Base-by-base conservation (phyloP, 1,140 invertebrate genomes). In the Brachionus koreanus region DNA sequence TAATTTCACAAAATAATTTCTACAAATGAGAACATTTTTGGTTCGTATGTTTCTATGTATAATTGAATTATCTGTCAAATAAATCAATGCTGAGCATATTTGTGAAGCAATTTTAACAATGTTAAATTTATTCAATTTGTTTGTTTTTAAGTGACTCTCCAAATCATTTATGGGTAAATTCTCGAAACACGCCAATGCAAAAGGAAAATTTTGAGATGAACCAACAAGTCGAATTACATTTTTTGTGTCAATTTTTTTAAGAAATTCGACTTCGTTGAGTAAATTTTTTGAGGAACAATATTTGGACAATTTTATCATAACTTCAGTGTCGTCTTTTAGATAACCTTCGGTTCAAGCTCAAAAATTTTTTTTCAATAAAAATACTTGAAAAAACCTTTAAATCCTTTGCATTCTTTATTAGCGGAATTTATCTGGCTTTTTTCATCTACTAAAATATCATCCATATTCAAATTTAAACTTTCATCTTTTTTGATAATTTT, bases 41-140 rank as follows among this genome's bases (percentile, higher is more conserved):
- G 39, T 16, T 33, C 69, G 12, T 46, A 74, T 25, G 19, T 74
- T 46, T 46, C 69, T 43, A n/a, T 74, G 69, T 29, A 74, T 46
- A 12, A 74, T 74, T 13, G 25, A 46, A 16, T 74, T 74, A 46
- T 74, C 42, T 0, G 43, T 23, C 7, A 74, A 46, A 74, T 74
- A 74, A 74, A 74, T 25, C 69, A 74, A 46, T 25, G 42, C 69
- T 13, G 69, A 74, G 19, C 69, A 74, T 33, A 74, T 25, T 74
- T 74, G 69, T 46, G 19, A 43, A 3, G 39, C 37, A 43, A 74
- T 74, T 74, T 46, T 74, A 10, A 74, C 69, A 25, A 74, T 74
- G 13, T 25, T 43, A 46, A 25, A 46, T 46, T 43, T 74, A 29
- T 74, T 74, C 23, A 74, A 3, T 46, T 13, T 23, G 46, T 43